Evolutionary conservation across 1,140 invertebrate genomes (phyloP).

Genomic region (Caligus rogercresseyi): DNA sequence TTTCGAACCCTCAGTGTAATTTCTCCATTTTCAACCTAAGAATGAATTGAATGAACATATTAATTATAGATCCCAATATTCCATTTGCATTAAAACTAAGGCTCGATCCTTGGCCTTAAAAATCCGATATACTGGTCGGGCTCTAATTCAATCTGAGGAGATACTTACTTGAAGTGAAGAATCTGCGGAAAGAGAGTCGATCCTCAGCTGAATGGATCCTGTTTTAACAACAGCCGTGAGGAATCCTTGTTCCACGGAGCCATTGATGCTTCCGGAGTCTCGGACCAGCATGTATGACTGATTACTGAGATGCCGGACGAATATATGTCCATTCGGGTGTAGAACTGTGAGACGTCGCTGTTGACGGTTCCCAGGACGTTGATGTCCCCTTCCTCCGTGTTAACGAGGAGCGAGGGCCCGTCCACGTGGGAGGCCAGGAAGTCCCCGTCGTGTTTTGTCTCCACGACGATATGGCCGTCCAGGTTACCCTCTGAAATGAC

Average conservation of each 20-base stretch:
- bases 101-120: too few relatives aligned
- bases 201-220: not conserved
- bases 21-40: not conserved
- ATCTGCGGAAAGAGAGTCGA: not conserved
- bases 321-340: conserved; percentile 5
- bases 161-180: conserved; percentile 4
- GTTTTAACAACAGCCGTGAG: conserved; percentile 5
- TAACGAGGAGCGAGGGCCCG: not conserved
- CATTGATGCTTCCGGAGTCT: not conserved
- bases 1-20: not conserved
- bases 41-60: too few relatives aligned
- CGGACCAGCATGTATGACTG: not conserved
- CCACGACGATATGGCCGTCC: conserved; percentile 8
- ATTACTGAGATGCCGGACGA: not conserved
- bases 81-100: too few relatives aligned
- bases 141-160: not conserved
- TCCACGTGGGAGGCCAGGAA: conserved; percentile 2
- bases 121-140: not conserved
- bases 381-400: conserved; percentile 6
- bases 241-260: not conserved
- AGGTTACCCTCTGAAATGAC: conserved; percentile 7
- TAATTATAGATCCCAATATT: too few relatives aligned
- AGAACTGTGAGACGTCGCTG: not conserved
- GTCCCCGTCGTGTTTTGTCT: conserved; percentile 5
- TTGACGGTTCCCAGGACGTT: not conserved